Evolutionary conservation across 2,888 invertebrate genomes (phyloP).

Genomic region (Drosophila atroscutellata): DNA sequence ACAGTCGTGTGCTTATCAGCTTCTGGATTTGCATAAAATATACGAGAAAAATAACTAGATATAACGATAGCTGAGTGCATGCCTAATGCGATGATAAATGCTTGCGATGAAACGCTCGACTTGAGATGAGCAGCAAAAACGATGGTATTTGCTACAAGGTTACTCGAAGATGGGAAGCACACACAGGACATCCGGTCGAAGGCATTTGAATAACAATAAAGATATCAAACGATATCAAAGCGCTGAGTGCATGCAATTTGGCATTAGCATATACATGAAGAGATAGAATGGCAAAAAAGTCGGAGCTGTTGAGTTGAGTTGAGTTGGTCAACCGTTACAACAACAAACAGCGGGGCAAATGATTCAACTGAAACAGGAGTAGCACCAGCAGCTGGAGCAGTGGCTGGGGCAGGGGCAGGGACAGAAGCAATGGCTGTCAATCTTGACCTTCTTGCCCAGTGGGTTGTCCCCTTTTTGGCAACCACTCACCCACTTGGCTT

Average conservation of each 20-base stretch:
- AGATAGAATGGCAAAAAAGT: conserved; percentile 18
- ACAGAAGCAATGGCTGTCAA: conserved; percentile 21
- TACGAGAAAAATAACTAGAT: conserved; percentile 23
- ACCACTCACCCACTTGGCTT: conserved; percentile 36
- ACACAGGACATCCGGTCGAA: conserved; percentile 71
- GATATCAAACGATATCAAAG: conserved; percentile 60
- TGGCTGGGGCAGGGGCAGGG: neutral
- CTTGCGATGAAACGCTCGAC: conserved; percentile 68
- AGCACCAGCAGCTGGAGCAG: neutral
- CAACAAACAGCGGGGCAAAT: conserved; percentile 49
- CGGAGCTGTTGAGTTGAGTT: conserved; percentile 73
- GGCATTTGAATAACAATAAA: conserved; percentile 74
- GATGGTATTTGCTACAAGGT: neutral
- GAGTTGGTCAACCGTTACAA: conserved; percentile 77
- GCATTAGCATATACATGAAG: conserved; percentile 54
- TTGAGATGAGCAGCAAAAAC: conserved; percentile 39
- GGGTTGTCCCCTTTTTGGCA: conserved; percentile 47
- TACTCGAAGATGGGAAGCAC: conserved; percentile 10
- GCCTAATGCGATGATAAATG: conserved; percentile 78
- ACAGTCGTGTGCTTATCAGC: conserved; percentile 23
- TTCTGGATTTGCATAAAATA: conserved; percentile 61
- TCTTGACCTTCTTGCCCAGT: conserved; percentile 52
- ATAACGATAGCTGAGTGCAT: conserved; percentile 51
- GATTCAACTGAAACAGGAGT: conserved; percentile 56
- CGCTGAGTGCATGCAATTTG: conserved; percentile 53